phyloP scores from a whole-genome alignment of 2,888 invertebrate genomes.

The Caenorhabditis afra region DNA sequence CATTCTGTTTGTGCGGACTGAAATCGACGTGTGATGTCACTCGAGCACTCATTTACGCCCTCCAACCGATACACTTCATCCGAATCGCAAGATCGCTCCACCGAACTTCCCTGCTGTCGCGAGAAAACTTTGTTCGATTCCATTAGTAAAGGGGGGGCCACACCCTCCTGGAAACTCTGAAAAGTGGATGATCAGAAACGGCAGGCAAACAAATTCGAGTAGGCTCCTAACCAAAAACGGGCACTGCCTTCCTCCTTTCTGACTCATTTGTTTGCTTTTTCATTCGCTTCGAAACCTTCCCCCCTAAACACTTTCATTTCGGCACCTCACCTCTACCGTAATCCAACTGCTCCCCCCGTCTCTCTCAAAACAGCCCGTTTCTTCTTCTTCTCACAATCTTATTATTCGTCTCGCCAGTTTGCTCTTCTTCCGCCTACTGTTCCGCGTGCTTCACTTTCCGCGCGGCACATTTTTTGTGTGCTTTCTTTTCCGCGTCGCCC shows the following conservation, averaged over 20 bases:
- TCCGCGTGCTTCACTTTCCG: conserved; percentile 15
- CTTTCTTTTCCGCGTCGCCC: conserved; percentile 9
- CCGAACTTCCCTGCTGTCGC: neutral
- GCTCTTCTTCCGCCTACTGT: conserved; percentile 12
- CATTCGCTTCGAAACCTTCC: neutral
- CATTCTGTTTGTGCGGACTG: neutral
- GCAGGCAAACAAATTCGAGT: conserved; percentile 7
- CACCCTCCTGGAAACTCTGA: conserved; percentile 1
- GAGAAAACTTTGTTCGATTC: neutral
- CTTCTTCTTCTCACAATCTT: conserved; percentile 2
- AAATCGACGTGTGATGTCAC: neutral
- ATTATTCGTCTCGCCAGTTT: neutral
- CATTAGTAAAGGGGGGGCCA: conserved; percentile 9
- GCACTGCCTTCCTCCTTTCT: neutral
- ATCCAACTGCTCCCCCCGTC: too few relatives aligned
- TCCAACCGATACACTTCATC: neutral
- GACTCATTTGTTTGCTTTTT: conserved; percentile 16
- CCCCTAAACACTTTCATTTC: neutral
- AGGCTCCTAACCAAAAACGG: conserved; percentile 13
- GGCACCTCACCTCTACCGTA: neutral
- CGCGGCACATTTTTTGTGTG: conserved; percentile 10
- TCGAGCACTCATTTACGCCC: neutral
- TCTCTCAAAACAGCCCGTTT: neutral
- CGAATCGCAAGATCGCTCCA: neutral
- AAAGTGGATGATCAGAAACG: neutral